Conservation (phyloP, 2,888 invertebrate species). For the Sesia apiformis region DNA sequence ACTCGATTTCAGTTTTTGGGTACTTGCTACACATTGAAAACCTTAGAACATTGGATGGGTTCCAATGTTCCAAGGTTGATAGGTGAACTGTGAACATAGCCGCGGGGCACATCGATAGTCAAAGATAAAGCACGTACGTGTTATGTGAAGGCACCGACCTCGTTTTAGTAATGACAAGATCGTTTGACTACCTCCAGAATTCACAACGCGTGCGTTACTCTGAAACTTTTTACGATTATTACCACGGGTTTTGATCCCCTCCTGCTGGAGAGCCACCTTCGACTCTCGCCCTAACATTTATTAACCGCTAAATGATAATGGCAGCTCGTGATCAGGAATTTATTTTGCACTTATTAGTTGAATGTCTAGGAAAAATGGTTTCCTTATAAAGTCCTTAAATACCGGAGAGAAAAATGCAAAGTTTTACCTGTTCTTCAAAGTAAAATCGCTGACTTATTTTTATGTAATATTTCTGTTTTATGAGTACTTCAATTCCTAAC, state of each 20-base stretch:
- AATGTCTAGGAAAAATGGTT: background rate
- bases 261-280: conserved; percentile 42
- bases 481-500: no score
- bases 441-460: no score
- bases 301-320: conserved; percentile 65
- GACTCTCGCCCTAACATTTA: conserved; percentile 51
- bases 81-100: background rate
- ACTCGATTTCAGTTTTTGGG: no score
- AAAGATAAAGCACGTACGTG: conserved; percentile 28
- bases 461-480: no score
- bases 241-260: conserved; percentile 60
- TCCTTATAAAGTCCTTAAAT: background rate
- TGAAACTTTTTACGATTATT: conserved; percentile 67
- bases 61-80: no score
- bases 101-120: conserved; percentile 13
- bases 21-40: no score
- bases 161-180: conserved; percentile 42
- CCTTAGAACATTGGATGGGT: no score
- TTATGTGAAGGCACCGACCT: conserved; percentile 25
- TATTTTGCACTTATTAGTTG: conserved; percentile 34
- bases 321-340: conserved; percentile 47
- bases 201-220: conserved; percentile 57
- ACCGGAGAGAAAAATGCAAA: background rate
- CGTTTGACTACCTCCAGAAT: conserved; percentile 33
- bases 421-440: no score